Base-by-base conservation (phyloP, 2,797 vertebrate genomes). In the Peromyscus aztecus region DNA sequence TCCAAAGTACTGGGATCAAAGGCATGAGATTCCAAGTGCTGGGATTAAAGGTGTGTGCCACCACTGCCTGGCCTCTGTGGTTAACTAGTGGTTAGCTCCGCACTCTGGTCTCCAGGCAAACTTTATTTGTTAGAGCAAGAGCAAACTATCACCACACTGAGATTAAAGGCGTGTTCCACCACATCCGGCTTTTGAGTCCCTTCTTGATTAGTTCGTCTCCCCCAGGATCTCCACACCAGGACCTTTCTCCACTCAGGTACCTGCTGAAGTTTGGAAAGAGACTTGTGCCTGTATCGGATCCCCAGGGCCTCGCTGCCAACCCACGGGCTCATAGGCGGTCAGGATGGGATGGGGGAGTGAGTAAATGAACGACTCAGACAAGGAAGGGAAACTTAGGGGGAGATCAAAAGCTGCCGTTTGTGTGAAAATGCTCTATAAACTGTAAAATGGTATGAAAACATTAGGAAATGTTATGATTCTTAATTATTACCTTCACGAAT, bases 361-460 rank as follows among this genome's bases (percentile, higher is more conserved):
- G 34, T 4, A 34, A 61, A 16, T 34, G 77, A 90, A 55, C 27
- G 61, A 52, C 31, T 81, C 37, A 59, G 13, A 84, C 73, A 89
- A 80, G 46, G 78, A 86, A 94, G 76, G 57, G 63, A 71, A 94
- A 93, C 93, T 81, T 27, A 43, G 61, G 59, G 71, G 55, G 9
- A 71, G 91, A 84, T 67, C 76, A 49, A 96, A 91, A 94, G 46
- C 85, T 67, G 34, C 23, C 65, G 49, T 52, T 82, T 23, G 81
- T 96, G 85, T 90, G 90, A 94, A 95, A 92, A 96, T 77, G 78
- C 61, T 84, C 63, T 73, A 52, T 82, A 95, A 96, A 82, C 69
- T 90, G 67, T 71, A 78, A 92, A 94, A 77, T 78, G 84, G 76
- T 49, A 27, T 19, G 61, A 63, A 94, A 94, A 76, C 73, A 88